Evolutionary conservation across 2,888 invertebrate genomes (phyloP).

Genomic region (Cataglyphis livida): DNA sequence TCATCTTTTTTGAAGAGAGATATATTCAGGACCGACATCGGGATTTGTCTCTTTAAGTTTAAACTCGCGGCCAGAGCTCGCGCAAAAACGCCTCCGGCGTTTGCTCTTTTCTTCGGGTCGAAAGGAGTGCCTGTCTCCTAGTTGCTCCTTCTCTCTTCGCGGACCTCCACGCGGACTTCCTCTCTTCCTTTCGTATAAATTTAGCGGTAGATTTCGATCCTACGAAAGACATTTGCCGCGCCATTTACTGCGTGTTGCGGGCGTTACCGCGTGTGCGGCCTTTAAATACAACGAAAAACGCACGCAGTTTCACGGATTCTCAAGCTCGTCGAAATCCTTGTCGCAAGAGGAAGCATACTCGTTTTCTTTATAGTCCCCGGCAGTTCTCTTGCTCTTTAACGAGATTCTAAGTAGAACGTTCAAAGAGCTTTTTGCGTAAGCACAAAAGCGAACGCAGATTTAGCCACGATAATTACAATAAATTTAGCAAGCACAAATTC

Average conservation of each 20-base stretch:
- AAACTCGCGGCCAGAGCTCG: not conserved
- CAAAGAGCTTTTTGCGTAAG: not conserved
- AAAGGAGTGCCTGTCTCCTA: not conserved
- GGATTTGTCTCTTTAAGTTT: conserved; percentile 42
- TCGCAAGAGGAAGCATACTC: not conserved
- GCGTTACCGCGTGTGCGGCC: conserved; percentile 18
- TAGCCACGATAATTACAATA: not conserved
- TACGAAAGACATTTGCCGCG: conserved; percentile 72
- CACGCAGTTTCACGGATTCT: conserved; percentile 20
- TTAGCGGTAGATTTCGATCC: conserved; percentile 72
- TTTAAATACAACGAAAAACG: conserved; percentile 40
- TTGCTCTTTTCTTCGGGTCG: conserved; percentile 54
- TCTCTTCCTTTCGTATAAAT: conserved; percentile 71
- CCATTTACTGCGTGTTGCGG: conserved; percentile 67
- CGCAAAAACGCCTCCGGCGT: conserved; percentile 18
- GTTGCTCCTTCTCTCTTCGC: conserved; percentile 54
- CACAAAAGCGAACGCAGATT: not conserved
- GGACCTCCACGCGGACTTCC: conserved; percentile 37
- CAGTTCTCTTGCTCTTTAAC: not conserved
- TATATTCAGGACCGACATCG: not conserved
- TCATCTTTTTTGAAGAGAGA: not conserved
- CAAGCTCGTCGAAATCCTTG: conserved; percentile 5
- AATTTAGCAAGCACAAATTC: not conserved
- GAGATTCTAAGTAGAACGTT: conserved; percentile 22
- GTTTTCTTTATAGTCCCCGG: not conserved